Conservation (phyloP, 64 coral and sea anemone species). For the Astreopora myriophthalma region DNA sequence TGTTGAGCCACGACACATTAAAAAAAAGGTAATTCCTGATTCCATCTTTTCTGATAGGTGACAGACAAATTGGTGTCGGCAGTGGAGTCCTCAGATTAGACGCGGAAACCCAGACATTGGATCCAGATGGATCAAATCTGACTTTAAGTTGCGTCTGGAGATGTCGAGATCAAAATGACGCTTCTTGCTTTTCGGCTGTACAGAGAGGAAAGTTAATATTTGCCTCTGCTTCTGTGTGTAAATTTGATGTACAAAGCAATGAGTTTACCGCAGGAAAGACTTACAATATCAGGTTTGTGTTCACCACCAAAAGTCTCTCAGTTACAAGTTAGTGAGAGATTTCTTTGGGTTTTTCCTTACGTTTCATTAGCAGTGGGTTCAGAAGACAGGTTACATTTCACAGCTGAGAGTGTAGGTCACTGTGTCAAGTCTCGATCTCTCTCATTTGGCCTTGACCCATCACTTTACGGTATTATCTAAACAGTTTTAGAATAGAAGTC, state of each 20-base stretch:
- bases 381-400: no score
- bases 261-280: slow-evolving; percentile 51
- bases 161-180: slow-evolving; percentile 1
- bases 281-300: slow-evolving; percentile 67
- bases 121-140: slow-evolving; percentile 43
- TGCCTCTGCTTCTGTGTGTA: background rate
- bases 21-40: background rate
- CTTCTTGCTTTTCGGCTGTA: slow-evolving; percentile 26
- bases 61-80: slow-evolving; percentile 29
- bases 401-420: no score
- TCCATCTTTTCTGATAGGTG: background rate
- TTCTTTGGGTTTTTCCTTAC: no score
- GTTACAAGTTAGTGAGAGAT: no score
- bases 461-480: no score
- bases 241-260: slow-evolving; percentile 18
- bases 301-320: no score
- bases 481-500: no score
- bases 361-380: no score
- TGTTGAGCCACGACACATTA: no score
- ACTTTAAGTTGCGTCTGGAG: slow-evolving; percentile 39
- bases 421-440: no score
- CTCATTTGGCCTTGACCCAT: no score
- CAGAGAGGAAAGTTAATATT: slow-evolving; percentile 13
- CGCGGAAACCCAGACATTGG: slow-evolving; percentile 3
- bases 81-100: slow-evolving; percentile 30